Base-by-base conservation (phyloP, 2,888 invertebrate species). In the Drosophila aldrichi region DNA sequence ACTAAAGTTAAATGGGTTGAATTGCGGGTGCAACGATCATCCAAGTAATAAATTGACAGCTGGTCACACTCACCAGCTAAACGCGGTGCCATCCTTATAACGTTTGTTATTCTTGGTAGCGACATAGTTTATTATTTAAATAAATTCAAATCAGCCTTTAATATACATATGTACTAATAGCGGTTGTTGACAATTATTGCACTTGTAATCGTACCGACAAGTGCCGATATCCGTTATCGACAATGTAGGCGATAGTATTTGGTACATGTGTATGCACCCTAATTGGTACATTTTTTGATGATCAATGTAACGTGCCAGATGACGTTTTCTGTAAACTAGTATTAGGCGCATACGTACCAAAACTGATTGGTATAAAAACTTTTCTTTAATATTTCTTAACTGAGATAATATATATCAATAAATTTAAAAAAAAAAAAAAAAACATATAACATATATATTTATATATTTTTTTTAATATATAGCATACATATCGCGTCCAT, bases 61-160 rank as follows among this genome's bases (percentile, higher is more conserved):
- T 61, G 36, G 36, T 54, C 41, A 48, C 20, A 64, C 77, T 79
- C 67, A 77, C 77, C 63, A 12, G 60, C 18, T n/a, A 62, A 2
- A 43, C 70, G 49, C 0, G 70, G 67, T 34, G 56, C 16, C 32
- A 74, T 18, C 12, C 64, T 55, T 9, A 64, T 14, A 9, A 49
- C 29, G 18, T 40, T 70, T 22, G 66, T 52, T 10, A 79, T 7
- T 56, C 58, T 79, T 3, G 59, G 40, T 18, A 77, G 18, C 18
- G 77, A 79, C 77, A 77, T 77, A 9, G 12, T 64, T 29, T 3
- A 29, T 14, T 5, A 22, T 44, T 40, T 41, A n/a, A 43, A 14
- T 5, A 59, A 40, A 29, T 22, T 7, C 51, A 34, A 32, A 20
- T 32, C 20, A 25, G 57, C 4, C 18, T 49, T 69, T 25, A 14